These are phyloP conservation scores for Atethmia centrago DNA, from an alignment of 2,888 invertebrate species.

Conservation along the genomic window DNA sequence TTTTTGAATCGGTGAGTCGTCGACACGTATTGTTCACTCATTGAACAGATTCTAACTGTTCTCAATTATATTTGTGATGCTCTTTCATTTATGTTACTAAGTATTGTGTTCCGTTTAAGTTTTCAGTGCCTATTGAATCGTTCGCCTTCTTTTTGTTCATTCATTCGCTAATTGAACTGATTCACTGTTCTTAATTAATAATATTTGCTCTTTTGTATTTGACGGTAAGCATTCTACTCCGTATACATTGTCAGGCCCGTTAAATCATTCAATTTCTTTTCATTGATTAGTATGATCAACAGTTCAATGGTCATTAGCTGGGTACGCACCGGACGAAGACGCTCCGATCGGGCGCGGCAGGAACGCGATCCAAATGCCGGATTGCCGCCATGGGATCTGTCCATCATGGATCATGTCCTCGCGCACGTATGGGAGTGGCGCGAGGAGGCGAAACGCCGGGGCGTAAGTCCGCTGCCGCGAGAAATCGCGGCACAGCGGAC, in stretches of 20 bases:
- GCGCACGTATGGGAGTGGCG: too few relatives aligned
- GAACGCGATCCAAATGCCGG: too few relatives aligned
- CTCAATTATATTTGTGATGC: constrained; percentile 27
- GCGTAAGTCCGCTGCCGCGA: too few relatives aligned
- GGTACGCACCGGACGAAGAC: too few relatives aligned
- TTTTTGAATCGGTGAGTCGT: constrained; percentile 45
- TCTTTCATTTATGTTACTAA: constrained; percentile 11
- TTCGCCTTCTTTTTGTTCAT: constrained; percentile 11
- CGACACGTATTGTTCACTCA: constrained; percentile 44
- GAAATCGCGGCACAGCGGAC: too few relatives aligned
- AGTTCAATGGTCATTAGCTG: constrained; percentile 9
- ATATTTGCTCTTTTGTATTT: constrained; percentile 24
- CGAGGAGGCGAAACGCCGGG: too few relatives aligned
- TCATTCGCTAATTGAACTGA: neutral
- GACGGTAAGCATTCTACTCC: neutral
- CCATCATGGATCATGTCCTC: too few relatives aligned
- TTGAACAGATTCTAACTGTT: constrained; percentile 49
- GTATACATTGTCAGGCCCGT: neutral
- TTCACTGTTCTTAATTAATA: constrained; percentile 14
- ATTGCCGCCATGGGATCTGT: too few relatives aligned
- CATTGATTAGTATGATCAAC: neutral
- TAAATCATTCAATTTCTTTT: constrained; percentile 7
- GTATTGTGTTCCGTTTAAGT: neutral
- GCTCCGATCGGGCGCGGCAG: too few relatives aligned
- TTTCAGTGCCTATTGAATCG: neutral